Evolutionary conservation across 92 coral and sea anemone genomes (phyloP).

Genomic region (Zoanthus sansibaricus): DNA sequence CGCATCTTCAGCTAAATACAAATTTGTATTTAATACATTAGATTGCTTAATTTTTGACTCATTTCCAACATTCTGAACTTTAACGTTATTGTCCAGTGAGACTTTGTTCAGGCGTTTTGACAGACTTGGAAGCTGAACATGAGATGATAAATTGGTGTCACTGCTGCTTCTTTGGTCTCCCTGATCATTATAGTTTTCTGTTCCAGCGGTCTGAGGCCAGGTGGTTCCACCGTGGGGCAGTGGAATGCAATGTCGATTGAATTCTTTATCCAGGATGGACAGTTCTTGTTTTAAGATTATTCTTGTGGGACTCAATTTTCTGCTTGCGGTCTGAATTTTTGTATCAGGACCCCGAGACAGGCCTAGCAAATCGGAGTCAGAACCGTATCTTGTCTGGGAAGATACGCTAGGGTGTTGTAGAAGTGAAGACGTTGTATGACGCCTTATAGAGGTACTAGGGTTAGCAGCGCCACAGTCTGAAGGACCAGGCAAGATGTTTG

Average conservation of each 20-base stretch:
- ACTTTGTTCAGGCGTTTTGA: constrained; percentile 7
- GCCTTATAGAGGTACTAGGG: neutral
- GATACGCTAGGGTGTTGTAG: neutral
- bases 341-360: neutral
- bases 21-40: neutral
- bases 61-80: constrained; percentile 8
- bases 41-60: neutral
- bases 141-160: neutral
- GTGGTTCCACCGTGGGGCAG: neutral
- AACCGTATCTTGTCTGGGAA: neutral
- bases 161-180: neutral
- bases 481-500: neutral
- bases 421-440: constrained; percentile 16
- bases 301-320: constrained; percentile 1
- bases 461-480: neutral
- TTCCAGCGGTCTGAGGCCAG: constrained; percentile 7
- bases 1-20: neutral
- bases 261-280: neutral
- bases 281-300: neutral
- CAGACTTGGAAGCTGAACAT: constrained; percentile 60
- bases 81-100: constrained; percentile 32
- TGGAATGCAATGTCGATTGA: neutral
- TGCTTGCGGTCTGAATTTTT: constrained; percentile 4
- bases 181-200: neutral
- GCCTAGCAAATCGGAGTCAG: neutral